These are phyloP conservation scores for Benitochromis conjunctus DNA, from an alignment of 2,113 vertebrate genomes.

Conservation along the genomic window DNA sequence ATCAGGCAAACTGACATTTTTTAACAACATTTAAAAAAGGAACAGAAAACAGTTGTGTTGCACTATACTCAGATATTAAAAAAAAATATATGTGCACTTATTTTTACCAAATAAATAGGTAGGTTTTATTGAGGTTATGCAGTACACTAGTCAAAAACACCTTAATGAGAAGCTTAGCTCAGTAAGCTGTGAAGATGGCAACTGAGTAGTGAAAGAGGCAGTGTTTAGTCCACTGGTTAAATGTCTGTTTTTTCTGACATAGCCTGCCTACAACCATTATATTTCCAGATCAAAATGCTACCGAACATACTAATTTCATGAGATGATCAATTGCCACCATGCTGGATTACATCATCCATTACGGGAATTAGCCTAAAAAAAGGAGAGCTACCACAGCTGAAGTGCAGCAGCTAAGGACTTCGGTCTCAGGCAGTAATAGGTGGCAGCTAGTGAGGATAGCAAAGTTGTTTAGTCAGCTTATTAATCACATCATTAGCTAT, in stretches of 20 bases:
- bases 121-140: not conserved
- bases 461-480: not conserved
- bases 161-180: no score
- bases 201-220: not conserved
- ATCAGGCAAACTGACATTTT: not conserved
- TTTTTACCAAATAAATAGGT: not conserved
- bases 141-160: not conserved
- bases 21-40: not conserved
- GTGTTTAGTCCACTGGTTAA: not conserved
- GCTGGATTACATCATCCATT: not conserved
- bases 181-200: not conserved
- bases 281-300: not conserved
- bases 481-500: not conserved
- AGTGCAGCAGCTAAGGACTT: no score
- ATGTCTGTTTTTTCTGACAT: not conserved
- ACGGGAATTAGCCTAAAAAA: accelerated
- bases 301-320: not conserved
- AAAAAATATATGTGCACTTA: not conserved
- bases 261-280: not conserved
- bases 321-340: not conserved
- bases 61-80: not conserved
- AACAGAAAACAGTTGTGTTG: not conserved
- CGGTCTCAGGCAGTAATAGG: not conserved
- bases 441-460: not conserved
- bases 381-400: not conserved